phyloP scores from a whole-genome alignment of 2,113 vertebrate species.

The Gila orcuttii region DNA sequence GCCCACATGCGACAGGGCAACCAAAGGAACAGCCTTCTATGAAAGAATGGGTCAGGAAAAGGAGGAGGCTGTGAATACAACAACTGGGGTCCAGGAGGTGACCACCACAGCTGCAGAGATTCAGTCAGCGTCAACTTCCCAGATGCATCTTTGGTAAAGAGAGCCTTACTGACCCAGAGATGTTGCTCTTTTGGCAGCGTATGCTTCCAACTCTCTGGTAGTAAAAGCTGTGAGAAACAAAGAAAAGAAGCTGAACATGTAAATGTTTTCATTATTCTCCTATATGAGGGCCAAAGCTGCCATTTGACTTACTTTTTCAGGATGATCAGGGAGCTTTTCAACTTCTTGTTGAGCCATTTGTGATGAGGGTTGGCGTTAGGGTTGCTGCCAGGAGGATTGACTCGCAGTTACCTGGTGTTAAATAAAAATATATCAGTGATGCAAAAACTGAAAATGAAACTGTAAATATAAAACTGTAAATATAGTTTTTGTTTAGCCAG shows the following conservation, averaged over 20 bases:
- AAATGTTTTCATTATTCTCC: background rate
- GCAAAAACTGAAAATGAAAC: no score
- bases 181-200: constrained; percentile 26
- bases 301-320: constrained; percentile 4
- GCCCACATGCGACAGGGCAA: constrained; percentile 39
- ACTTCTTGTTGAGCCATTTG: constrained; percentile 3
- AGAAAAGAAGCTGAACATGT: background rate
- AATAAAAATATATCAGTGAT: background rate
- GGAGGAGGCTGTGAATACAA: constrained; percentile 19
- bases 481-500: background rate
- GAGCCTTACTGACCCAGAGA: constrained; percentile 31
- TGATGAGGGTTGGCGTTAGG: background rate
- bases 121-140: background rate
- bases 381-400: background rate
- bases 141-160: background rate
- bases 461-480: background rate
- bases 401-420: background rate
- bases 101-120: constrained; percentile 39
- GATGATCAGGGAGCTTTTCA: constrained; percentile 9
- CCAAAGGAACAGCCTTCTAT: constrained; percentile 39
- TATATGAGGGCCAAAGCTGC: background rate
- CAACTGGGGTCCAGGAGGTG: constrained; percentile 5
- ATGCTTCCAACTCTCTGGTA: constrained; percentile 36
- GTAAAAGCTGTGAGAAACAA: constrained; percentile 5
- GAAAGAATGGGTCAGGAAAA: constrained; percentile 26